Evolutionary conservation across 2,888 invertebrate species (phyloP), one percentile per base, ranked within the genome.

Genomic region (Pegoplata infirma): DNA sequence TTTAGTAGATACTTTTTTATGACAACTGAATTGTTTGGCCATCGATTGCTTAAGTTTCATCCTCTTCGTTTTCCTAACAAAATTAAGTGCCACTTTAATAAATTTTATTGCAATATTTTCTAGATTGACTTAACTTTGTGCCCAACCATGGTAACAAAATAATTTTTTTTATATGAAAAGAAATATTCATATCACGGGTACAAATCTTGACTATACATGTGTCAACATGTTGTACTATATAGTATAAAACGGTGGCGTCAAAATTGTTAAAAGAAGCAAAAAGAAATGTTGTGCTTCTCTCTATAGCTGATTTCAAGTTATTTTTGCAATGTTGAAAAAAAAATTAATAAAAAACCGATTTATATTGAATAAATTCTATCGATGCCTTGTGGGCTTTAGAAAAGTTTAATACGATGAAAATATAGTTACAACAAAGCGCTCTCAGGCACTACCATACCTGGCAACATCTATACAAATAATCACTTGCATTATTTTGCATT

Each of bases 171-270:
- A 44, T 25, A 44, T 25, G 23, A 2, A 59, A 44, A 23, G 6
- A 56, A 46, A 53, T 71, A 72, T 72, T 77, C 49, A 72, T 72
- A 77, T 76, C 76, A 76, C 64, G 64, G 36, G 14, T 25, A 69
- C 25, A 75, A 64, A 76, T 77, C 67, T 72, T 56, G n/a, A 44
- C 67, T 49, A 28, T 61, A n/a, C 36, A 66, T 49, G 55, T 56
- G 51, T 76, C 76, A 76, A 21, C 58, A 66, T 68, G 40, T 63
- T 49, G 40, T 25, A 7, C n/a, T n/a, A n/a, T n/a, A n/a, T n/a
- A n/a, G n/a, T 3, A 64, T 16, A 36, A 71, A 44, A 58, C 51
- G 23, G 21, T 44, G 14, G 21, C 51, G 14, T 32, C 47, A 55
- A 74, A 74, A 53, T 51, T 53, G 53, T 49, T 58, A 21, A 61